A percentile compares a stretch with the other conserved stretches of the same genome.
Evolutionary conservation across 2,797 vertebrate species (phyloP).

Genomic region (Malurus leucopterus): DNA sequence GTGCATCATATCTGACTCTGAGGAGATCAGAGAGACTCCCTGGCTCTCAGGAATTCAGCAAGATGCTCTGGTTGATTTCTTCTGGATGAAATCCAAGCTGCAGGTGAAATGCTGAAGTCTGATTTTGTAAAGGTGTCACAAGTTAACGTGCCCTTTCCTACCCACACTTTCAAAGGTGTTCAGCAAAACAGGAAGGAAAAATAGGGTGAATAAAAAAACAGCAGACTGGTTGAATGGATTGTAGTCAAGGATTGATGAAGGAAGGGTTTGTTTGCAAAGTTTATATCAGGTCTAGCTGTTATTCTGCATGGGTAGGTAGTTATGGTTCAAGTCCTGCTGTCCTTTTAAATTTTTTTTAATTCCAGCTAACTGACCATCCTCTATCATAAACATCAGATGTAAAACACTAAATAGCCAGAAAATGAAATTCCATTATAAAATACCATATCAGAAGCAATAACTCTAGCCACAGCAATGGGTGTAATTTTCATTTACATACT

Average conservation of each 20-base stretch:
- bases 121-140: neutral
- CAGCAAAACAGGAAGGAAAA: neutral
- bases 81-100: neutral
- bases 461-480: neutral
- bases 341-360: neutral
- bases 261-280: neutral
- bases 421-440: constrained; percentile 4
- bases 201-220: neutral
- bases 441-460: neutral
- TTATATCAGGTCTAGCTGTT: neutral
- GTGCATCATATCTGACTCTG: rapidly evolving
- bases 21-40: neutral
- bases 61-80: neutral
- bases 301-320: neutral
- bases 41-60: neutral
- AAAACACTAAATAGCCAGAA: constrained; percentile 13
- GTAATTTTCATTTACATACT: neutral
- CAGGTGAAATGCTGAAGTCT: neutral
- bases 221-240: neutral
- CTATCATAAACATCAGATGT: neutral
- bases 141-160: neutral
- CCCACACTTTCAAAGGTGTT: neutral
- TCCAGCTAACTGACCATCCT: neutral
- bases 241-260: neutral
- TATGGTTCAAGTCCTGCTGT: neutral